Percentiles rank a stretch among this genome's conserved stretches.
These are phyloP conservation scores for Pseudorectes ferrugineus DNA, from an alignment of 2,113 vertebrate genomes.

Conservation along the genomic window DNA sequence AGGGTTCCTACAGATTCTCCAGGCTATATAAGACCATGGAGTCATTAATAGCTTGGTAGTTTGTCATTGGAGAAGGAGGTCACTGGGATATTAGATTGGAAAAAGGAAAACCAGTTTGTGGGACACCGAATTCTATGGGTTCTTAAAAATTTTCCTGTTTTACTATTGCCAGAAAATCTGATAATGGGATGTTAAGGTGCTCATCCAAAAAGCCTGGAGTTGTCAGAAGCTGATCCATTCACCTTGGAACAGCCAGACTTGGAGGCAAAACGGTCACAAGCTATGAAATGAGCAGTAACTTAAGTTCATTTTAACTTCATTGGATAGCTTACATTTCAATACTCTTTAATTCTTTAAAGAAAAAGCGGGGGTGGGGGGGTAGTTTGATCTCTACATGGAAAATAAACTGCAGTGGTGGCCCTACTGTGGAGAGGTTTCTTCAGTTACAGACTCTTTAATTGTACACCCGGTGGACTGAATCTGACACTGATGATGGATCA, in stretches of 20 bases:
- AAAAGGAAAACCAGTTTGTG: not conserved
- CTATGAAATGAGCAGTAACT: not conserved
- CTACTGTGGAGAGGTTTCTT: not conserved
- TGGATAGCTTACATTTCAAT: not conserved
- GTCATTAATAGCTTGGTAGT: not conserved
- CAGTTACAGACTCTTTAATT: not conserved
- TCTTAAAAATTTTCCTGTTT: not conserved
- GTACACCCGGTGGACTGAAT: too few relatives aligned
- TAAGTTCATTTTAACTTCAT: not conserved
- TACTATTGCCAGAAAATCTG: not conserved
- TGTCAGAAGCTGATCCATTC: not conserved
- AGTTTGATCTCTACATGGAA: not conserved
- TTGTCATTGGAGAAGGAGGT: not conserved
- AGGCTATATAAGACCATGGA: not conserved
- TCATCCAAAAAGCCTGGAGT: not conserved
- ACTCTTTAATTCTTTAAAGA: not conserved
- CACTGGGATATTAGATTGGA: fast-evolving
- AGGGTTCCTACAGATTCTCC: not conserved
- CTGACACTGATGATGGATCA: not conserved
- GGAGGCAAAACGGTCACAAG: fast-evolving
- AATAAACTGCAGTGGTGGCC: not conserved
- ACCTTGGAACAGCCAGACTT: not conserved
- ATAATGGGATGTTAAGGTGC: not conserved
- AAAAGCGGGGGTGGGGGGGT: fast-evolving
- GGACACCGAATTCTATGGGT: not conserved